Evolutionary conservation across 2,797 vertebrate species (phyloP).

Genomic region (Podarcis lilfordi): DNA sequence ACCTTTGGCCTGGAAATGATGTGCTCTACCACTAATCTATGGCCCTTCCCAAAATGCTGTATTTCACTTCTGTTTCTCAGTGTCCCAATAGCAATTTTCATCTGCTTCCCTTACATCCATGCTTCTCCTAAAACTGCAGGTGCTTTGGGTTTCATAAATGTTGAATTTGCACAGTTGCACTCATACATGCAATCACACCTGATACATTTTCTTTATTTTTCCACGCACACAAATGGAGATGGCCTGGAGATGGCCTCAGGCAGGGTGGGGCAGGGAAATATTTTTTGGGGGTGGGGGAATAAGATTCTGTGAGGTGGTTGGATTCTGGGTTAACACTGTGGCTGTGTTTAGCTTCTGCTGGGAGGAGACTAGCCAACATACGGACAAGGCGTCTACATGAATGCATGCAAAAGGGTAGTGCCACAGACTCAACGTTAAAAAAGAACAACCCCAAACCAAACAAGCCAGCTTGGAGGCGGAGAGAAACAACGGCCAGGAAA

Average conservation of each 20-base stretch:
- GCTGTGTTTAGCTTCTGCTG: neutral
- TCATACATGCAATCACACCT: neutral
- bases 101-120: neutral
- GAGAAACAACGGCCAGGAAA: neutral
- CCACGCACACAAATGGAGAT: no score
- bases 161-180: neutral
- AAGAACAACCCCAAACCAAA: neutral
- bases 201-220: no score
- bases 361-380: neutral
- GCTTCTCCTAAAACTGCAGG: neutral
- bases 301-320: neutral
- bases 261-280: neutral
- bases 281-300: neutral
- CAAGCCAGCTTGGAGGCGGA: neutral
- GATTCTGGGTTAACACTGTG: neutral
- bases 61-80: neutral
- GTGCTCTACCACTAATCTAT: neutral
- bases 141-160: neutral
- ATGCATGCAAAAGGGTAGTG: neutral
- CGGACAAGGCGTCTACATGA: neutral
- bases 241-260: no score
- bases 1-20: neutral
- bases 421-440: neutral
- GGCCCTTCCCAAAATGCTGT: neutral
- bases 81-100: neutral